Evolutionary conservation across 2,113 vertebrate species (phyloP).

Genomic region (Mungos mungo): DNA sequence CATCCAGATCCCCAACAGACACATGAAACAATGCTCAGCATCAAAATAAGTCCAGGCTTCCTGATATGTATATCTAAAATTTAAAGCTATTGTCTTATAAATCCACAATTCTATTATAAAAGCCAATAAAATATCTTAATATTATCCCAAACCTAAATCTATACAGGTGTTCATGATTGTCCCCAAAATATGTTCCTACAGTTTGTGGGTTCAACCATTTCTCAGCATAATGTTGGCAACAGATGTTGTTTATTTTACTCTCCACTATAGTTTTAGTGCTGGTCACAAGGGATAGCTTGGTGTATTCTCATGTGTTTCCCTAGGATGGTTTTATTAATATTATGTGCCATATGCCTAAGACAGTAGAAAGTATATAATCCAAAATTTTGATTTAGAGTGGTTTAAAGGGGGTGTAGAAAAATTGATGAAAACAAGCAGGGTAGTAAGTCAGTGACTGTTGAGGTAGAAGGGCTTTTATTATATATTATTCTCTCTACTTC

Average conservation of each 20-base stretch:
- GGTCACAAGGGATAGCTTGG: background rate
- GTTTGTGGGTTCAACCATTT: background rate
- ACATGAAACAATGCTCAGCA: no score
- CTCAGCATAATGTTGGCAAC: background rate
- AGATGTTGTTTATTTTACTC: background rate
- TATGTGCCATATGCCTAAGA: background rate
- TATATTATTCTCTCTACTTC: background rate
- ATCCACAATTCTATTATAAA: background rate
- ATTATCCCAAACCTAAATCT: background rate
- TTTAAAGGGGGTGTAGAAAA: background rate
- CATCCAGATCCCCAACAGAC: no score
- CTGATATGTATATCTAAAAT: background rate
- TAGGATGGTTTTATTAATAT: background rate
- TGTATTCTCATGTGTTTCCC: background rate
- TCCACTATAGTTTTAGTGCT: background rate
- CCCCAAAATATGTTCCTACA: background rate
- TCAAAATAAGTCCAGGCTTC: background rate
- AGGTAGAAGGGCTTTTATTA: background rate
- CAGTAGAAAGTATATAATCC: background rate
- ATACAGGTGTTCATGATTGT: background rate
- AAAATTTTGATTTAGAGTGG: background rate
- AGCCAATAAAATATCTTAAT: background rate
- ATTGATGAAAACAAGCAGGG: background rate
- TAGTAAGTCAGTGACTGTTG: background rate
- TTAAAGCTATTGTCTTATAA: constrained; percentile 20